Evolutionary conservation across 2,888 invertebrate genomes (phyloP).

Genomic region (Tribolium freemani): DNA sequence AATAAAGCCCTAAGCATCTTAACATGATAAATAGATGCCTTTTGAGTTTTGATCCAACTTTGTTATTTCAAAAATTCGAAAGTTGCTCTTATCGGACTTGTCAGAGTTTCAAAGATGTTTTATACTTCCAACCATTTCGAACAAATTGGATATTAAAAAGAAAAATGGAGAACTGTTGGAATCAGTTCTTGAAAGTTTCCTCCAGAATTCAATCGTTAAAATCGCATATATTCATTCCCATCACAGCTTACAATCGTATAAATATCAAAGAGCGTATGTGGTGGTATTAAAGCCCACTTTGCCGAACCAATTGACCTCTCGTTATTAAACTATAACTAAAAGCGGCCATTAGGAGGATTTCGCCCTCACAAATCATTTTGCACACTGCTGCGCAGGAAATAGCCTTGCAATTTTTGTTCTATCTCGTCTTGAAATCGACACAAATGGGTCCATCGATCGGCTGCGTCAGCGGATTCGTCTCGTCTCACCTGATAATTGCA

Average conservation of each 20-base stretch:
- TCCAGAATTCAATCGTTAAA: background rate
- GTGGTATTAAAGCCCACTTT: background rate
- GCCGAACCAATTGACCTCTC: background rate
- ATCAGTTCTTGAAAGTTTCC: background rate
- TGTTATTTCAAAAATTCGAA: too few species aligned
- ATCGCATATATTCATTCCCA: background rate
- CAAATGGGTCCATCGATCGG: slow-evolving; percentile 14
- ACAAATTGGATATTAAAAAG: background rate
- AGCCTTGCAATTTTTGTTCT: slow-evolving; percentile 10
- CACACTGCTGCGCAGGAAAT: too few species aligned
- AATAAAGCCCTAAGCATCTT: too few species aligned
- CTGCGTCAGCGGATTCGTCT: slow-evolving; percentile 27
- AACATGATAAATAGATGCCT: too few species aligned
- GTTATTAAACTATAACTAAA: background rate
- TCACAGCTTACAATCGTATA: background rate
- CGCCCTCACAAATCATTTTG: too few species aligned
- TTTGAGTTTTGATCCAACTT: too few species aligned
- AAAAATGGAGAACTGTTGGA: background rate
- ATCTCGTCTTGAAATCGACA: slow-evolving; percentile 19
- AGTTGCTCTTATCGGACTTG: too few species aligned
- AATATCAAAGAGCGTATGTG: background rate
- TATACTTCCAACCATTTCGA: background rate
- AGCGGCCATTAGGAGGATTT: too few species aligned
- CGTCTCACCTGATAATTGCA: slow-evolving; percentile 32
- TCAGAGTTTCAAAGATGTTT: background rate